These are phyloP conservation scores for Takifugu bimaculatus DNA, from an alignment of 2,113 vertebrate genomes.

Conservation along the genomic window DNA sequence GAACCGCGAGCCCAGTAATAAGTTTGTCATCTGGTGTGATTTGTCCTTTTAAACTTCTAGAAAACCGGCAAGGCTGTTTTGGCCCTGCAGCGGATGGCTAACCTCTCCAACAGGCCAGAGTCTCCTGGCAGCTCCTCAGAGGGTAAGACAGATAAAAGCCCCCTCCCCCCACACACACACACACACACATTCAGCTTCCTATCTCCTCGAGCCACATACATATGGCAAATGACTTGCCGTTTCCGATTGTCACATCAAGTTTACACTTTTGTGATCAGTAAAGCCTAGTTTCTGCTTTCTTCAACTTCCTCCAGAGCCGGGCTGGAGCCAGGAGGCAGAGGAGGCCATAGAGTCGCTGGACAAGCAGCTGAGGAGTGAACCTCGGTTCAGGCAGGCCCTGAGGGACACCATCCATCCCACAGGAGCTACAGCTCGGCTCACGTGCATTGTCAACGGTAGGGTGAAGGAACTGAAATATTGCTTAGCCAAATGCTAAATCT, in stretches of 20 bases:
- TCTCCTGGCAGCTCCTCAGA: slow-evolving; percentile 57
- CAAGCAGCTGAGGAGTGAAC: slow-evolving; percentile 57
- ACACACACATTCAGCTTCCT: slow-evolving; percentile 6
- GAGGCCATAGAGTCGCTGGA: slow-evolving; percentile 66
- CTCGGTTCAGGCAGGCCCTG: slow-evolving; percentile 60
- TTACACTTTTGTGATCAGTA: slow-evolving; percentile 55
- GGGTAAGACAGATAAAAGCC: slow-evolving; percentile 54
- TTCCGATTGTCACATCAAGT: slow-evolving; percentile 60
- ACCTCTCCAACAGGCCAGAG: slow-evolving; percentile 69
- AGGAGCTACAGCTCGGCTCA: slow-evolving; percentile 59
- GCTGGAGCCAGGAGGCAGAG: slow-evolving; percentile 66
- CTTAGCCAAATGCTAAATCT: too few relatives aligned
- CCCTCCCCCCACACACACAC: neutral
- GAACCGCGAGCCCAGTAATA: slow-evolving; percentile 14
- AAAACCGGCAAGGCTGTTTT: slow-evolving; percentile 86
- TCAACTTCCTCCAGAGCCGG: slow-evolving; percentile 55
- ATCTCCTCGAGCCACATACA: slow-evolving; percentile 31
- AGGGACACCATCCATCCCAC: slow-evolving; percentile 54
- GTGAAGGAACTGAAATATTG: neutral
- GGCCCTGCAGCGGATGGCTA: slow-evolving; percentile 81
- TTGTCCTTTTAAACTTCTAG: slow-evolving; percentile 64
- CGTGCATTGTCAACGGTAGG: slow-evolving; percentile 62
- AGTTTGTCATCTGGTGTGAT: slow-evolving; percentile 13
- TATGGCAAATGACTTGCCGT: slow-evolving; percentile 49
- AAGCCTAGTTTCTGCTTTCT: slow-evolving; percentile 25